A percentile compares a stretch with the other conserved stretches of the same genome.
Conservation (phyloP, 1,140 invertebrate genomes). For the Dufourea novaeangliae region DNA sequence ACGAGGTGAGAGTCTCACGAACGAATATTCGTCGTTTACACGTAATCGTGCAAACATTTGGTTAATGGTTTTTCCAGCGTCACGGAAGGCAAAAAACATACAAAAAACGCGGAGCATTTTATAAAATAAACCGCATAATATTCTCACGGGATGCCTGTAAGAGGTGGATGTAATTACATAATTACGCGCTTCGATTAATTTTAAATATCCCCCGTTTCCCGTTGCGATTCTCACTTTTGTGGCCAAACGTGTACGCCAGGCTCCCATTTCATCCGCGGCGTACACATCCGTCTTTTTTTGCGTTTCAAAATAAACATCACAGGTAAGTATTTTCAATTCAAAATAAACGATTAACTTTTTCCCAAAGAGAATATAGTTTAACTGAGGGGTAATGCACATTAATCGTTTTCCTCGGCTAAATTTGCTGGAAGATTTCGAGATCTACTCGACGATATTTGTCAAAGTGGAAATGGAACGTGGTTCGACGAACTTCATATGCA, state of each 20-base stretch:
- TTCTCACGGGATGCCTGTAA: neutral
- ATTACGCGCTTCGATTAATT: constrained; percentile 37
- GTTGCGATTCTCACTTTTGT: neutral
- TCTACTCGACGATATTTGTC: neutral
- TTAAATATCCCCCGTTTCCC: neutral
- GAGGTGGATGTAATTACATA: neutral
- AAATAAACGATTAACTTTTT: neutral
- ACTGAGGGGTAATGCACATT: neutral
- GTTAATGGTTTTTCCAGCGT: no score
- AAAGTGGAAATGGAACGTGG: neutral
- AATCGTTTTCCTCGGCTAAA: neutral
- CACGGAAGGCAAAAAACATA: neutral
- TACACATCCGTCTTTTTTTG: neutral
- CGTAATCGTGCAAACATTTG: neutral
- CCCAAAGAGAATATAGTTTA: neutral
- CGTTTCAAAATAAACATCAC: neutral
- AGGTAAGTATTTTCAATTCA: neutral
- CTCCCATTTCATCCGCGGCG: constrained; percentile 13
- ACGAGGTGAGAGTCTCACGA: no score
- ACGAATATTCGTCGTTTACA: no score
- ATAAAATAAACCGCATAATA: neutral
- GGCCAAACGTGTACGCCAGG: neutral
- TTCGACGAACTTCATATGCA: neutral
- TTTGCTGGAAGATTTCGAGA: neutral
- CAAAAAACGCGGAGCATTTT: neutral